Percentiles rank a stretch among this genome's conserved stretches.
Conservation (phyloP, 2,797 vertebrate species). For the Aldrovandia affinis region DNA sequence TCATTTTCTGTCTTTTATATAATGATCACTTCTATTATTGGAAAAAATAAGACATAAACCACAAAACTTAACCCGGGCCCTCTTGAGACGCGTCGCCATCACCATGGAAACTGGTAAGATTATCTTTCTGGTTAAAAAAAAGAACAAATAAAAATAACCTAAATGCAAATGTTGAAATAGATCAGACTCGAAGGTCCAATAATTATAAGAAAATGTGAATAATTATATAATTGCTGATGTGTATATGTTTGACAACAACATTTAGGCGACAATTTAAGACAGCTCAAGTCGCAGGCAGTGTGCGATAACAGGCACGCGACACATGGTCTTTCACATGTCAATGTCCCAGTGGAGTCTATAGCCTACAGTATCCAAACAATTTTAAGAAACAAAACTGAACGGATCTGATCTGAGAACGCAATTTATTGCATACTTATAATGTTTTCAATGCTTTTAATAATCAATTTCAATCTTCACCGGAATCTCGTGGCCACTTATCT, state of each 20-base stretch:
- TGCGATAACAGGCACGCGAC: background rate
- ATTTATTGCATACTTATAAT: background rate
- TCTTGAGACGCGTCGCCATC: no score
- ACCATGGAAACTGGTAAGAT: conserved; percentile 40
- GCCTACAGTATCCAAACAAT: background rate
- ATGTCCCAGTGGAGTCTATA: no score
- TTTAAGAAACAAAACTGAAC: no score
- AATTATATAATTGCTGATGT: background rate
- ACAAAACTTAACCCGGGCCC: background rate
- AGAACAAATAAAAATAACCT: no score
- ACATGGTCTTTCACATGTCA: background rate
- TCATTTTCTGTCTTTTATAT: conserved; percentile 26
- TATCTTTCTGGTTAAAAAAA: background rate
- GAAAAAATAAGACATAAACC: background rate
- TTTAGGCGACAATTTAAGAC: background rate
- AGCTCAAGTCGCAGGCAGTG: background rate
- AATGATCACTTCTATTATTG: conserved; percentile 13
- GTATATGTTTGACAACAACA: no score
- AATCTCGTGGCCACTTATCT: conserved; percentile 23
- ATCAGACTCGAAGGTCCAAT: background rate
- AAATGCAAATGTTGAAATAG: background rate
- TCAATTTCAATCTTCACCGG: conserved; percentile 12
- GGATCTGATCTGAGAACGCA: background rate
- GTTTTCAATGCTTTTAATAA: conserved; percentile 8
- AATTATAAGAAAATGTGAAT: background rate